Evolutionary conservation across 2,113 vertebrate genomes (phyloP), one percentile per base, ranked within the genome.

Genomic region (Nannobrachium achirus): DNA sequence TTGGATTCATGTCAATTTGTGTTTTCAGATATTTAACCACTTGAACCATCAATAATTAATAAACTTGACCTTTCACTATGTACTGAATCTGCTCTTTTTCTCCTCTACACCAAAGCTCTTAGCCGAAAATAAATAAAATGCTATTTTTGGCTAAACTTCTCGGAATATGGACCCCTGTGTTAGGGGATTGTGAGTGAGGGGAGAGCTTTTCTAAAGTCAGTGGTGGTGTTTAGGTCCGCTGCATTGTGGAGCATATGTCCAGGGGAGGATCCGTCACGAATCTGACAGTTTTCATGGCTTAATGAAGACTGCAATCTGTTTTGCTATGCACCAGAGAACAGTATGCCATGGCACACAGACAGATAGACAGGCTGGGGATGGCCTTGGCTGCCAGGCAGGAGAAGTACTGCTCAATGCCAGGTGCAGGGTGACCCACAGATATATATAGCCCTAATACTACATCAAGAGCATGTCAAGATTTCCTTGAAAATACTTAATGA

Each of bases 301-400:
- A 73, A 88, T 81, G 74, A 82, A 89, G 89, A 75, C 64, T 74
- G 60, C 78, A 83, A 85, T 90, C 84, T 87, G 78, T 79, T 79
- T 56, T 76, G 58, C 41, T 73, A 9, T 70, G 52, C 76, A 69
- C 52, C 45, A 82, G 51, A 84, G 70, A 69, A 56, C 46, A 61
- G 66, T 53, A 40, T 38, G 55, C 55, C 42, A 56, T 15, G 44
- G 49, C 42, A 78, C 42, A 71, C 38, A 71, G 68, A 70, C 25
- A 57, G 15, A 7, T 1, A 25, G 25, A 33, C 48, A 48, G 52
- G 57, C 51, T 39, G 3, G 25, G 25, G 25, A 45, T 33, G 46
- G 18, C 46, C 52, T 63, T 56, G 18, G 53, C 50, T 39, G 25
- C 10, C 7, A 25, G 6, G 16, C 10, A 46, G 18, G 10, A 41